phyloP scores from a whole-genome alignment of 2,888 invertebrate genomes.

The Apodemia duryi region DNA sequence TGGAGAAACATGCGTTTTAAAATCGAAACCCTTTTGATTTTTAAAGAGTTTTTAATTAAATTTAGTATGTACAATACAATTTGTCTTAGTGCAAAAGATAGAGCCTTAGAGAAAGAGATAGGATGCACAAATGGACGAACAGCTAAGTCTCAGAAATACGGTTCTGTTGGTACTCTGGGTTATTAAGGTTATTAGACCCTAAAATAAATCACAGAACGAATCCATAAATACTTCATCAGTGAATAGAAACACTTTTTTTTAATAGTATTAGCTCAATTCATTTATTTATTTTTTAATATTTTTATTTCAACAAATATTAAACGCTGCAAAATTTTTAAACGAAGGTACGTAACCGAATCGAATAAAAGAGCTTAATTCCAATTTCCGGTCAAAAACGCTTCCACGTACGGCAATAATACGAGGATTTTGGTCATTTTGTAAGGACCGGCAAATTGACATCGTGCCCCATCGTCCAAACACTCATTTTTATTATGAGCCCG shows the following conservation, averaged over 20 bases:
- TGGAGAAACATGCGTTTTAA: too few relatives aligned
- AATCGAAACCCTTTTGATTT: too few relatives aligned
- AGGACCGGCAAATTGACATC: slow-evolving; percentile 21
- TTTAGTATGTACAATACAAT: too few relatives aligned
- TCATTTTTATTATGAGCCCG: slow-evolving; percentile 43
- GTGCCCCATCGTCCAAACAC: slow-evolving; percentile 38
- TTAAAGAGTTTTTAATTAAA: too few relatives aligned
- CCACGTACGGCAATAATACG: slow-evolving; percentile 24
- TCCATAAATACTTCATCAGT: too few relatives aligned
- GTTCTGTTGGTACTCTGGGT: not conserved
- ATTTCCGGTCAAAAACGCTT: slow-evolving; percentile 12
- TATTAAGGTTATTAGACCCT: too few relatives aligned
- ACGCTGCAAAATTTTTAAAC: not conserved
- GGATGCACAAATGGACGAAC: too few relatives aligned
- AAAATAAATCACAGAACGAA: too few relatives aligned
- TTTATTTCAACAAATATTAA: not conserved
- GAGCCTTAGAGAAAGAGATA: too few relatives aligned
- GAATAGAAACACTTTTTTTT: too few relatives aligned
- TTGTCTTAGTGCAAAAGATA: too few relatives aligned
- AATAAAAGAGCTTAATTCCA: slow-evolving; percentile 8
- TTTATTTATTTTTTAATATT: not conserved
- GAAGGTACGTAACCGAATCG: not conserved
- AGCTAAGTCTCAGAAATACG: not conserved
- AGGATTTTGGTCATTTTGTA: slow-evolving; percentile 20
- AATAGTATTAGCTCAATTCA: too few relatives aligned